Conservation (phyloP, 2,888 invertebrate species). For the Alloplasta piceator region DNA sequence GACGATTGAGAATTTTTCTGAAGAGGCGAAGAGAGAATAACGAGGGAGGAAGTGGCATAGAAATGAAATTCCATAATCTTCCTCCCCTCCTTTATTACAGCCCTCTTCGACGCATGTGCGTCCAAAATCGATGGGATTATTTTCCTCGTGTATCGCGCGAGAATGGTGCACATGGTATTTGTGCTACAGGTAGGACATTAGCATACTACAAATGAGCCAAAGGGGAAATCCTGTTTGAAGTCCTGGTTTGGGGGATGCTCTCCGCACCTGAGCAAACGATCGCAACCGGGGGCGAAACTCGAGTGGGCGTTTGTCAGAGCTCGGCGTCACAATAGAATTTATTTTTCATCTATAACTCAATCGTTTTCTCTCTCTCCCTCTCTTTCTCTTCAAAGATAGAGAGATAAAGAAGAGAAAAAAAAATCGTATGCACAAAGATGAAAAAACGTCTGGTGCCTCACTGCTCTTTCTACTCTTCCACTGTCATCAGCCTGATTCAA, state of each 20-base stretch:
- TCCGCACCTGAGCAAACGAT: slow-evolving; percentile 58
- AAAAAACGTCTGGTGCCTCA: slow-evolving; percentile 13
- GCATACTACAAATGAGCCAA: slow-evolving; percentile 55
- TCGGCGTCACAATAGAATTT: slow-evolving; percentile 31
- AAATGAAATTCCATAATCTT: neutral
- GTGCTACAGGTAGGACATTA: slow-evolving; percentile 51
- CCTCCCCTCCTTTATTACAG: neutral
- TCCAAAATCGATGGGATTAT: neutral
- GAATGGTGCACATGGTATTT: slow-evolving; percentile 28
- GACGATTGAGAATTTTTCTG: neutral
- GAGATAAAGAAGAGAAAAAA: slow-evolving; percentile 6
- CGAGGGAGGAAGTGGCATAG: neutral
- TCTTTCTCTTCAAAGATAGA: neutral
- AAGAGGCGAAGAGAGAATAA: neutral
- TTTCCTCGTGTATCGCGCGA: neutral
- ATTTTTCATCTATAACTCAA: slow-evolving; percentile 45
- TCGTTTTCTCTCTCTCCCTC: slow-evolving; percentile 32
- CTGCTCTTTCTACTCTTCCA: slow-evolving; percentile 13
- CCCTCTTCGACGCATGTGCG: neutral
- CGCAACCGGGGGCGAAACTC: slow-evolving; percentile 37
- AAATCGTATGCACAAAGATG: neutral
- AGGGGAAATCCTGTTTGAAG: slow-evolving; percentile 66
- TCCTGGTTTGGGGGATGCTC: slow-evolving; percentile 42
- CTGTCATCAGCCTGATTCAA: slow-evolving; percentile 48
- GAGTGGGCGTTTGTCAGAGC: slow-evolving; percentile 51